phyloP scores from a whole-genome alignment of 2,113 vertebrate genomes.

The Python bivittatus region DNA sequence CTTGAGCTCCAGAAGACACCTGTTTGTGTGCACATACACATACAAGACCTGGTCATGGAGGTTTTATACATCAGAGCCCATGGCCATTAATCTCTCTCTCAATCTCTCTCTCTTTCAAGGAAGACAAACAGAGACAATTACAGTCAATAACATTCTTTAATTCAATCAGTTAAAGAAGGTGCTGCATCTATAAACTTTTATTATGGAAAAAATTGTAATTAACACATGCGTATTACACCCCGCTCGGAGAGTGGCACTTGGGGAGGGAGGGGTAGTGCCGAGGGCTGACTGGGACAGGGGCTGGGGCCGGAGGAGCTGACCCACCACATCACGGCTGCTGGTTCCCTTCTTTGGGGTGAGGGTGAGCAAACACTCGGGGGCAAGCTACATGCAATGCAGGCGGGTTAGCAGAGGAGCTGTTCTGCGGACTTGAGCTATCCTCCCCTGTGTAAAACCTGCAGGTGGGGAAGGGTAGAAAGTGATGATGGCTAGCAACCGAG shows the following conservation, averaged over 20 bases:
- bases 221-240: conserved; percentile 43
- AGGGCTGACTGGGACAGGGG: conserved; percentile 18
- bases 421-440: background rate
- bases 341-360: conserved; percentile 13
- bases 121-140: conserved; percentile 46
- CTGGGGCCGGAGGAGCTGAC: conserved; percentile 15
- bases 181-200: conserved; percentile 45
- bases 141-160: conserved; percentile 90
- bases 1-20: background rate
- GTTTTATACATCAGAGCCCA: background rate
- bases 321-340: conserved; percentile 24
- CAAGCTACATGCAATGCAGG: conserved; percentile 15
- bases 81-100: background rate
- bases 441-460: background rate
- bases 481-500: background rate
- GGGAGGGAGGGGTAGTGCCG: conserved; percentile 69
- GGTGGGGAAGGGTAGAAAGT: background rate
- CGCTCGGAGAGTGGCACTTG: conserved; percentile 54
- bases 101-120: background rate
- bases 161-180: conserved; percentile 83
- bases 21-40: background rate
- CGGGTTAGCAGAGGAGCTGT: conserved; percentile 13
- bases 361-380: background rate
- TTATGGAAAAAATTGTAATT: conserved; percentile 43
- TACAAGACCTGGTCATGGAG: background rate